Conservation (phyloP, 2,888 invertebrate species). For the Spodoptera littoralis region DNA sequence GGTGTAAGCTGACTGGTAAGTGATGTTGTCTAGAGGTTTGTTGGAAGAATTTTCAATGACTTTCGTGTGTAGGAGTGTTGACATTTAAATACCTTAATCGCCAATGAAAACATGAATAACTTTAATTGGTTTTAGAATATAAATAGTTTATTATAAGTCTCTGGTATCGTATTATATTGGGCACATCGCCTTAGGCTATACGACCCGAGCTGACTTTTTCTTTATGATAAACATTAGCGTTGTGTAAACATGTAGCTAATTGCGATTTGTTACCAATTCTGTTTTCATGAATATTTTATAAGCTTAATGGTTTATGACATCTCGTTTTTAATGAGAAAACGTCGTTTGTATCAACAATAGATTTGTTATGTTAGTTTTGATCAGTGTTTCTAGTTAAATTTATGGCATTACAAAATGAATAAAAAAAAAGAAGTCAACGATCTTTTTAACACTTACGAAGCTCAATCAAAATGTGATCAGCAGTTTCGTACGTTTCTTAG, state of each 20-base stretch:
- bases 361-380: constrained; percentile 17
- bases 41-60: constrained; percentile 24
- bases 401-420: constrained; percentile 2
- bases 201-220: constrained; percentile 62
- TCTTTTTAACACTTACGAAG: neutral
- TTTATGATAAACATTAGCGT: constrained; percentile 67
- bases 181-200: constrained; percentile 62
- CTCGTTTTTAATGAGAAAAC: constrained; percentile 53
- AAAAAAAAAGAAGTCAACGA: neutral
- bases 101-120: constrained; percentile 46
- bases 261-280: constrained; percentile 76
- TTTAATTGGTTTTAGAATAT: constrained; percentile 72
- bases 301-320: constrained; percentile 57
- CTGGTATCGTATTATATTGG: constrained; percentile 63
- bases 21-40: constrained; percentile 24
- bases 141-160: constrained; percentile 67
- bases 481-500: constrained; percentile 7
- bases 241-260: constrained; percentile 76
- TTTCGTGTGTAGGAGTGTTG: constrained; percentile 20
- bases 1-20: constrained; percentile 40
- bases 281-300: constrained; percentile 71
- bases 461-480: constrained; percentile 16
- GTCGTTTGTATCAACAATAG: constrained; percentile 42
- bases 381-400: constrained; percentile 2
- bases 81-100: constrained; percentile 41